Conservation (phyloP, 1,140 invertebrate genomes). For the Hycleus cichorii region DNA sequence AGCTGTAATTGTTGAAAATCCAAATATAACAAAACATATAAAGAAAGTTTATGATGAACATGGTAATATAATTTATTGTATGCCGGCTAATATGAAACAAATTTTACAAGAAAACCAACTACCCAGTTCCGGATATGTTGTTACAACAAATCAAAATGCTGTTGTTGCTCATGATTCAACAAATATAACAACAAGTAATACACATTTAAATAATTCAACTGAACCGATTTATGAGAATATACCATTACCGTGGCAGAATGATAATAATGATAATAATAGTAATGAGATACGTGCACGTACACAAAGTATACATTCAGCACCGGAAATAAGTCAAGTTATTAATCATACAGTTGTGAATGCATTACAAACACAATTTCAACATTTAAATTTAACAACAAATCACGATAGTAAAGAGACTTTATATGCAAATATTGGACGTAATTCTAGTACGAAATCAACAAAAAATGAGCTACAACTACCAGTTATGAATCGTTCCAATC, state of each 20-base stretch:
- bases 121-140: constrained; percentile 43
- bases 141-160: constrained; percentile 44
- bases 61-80: constrained; percentile 53
- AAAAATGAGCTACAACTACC: constrained; percentile 23
- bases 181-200: neutral
- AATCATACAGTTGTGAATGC: constrained; percentile 32
- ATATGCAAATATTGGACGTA: constrained; percentile 31
- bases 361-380: constrained; percentile 28
- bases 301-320: constrained; percentile 59
- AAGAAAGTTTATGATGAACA: constrained; percentile 53
- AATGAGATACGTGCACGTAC: constrained; percentile 49
- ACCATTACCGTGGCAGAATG: constrained; percentile 54
- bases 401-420: constrained; percentile 29
- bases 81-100: constrained; percentile 46
- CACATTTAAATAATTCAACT: constrained; percentile 41
- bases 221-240: constrained; percentile 78
- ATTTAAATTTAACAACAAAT: constrained; percentile 8
- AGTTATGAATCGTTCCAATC: constrained; percentile 18
- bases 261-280: constrained; percentile 17
- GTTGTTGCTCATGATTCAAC: constrained; percentile 28
- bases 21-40: constrained; percentile 49
- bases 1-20: constrained; percentile 39
- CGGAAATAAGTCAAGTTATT: constrained; percentile 46
- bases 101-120: constrained; percentile 41
- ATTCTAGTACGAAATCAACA: constrained; percentile 19